Evolutionary conservation across 2,113 vertebrate species (phyloP).

Genomic region (Microcebus ravelobensis): DNA sequence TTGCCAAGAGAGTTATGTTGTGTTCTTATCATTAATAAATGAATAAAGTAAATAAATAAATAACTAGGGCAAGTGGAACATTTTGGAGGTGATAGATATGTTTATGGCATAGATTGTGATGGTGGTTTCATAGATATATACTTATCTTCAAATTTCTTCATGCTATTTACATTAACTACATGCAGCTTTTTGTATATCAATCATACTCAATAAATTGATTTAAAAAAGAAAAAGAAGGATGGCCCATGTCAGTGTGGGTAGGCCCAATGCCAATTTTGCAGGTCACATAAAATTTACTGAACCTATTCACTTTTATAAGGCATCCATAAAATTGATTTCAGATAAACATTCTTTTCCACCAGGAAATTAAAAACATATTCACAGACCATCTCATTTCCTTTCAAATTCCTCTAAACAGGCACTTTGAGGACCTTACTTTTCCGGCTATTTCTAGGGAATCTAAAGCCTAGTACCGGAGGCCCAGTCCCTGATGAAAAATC

Average conservation of each 20-base stretch:
- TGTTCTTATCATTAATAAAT: not conserved
- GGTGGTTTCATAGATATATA: not conserved
- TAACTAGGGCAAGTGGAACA: not conserved
- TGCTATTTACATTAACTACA: not conserved
- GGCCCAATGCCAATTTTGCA: not conserved
- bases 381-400: not conserved
- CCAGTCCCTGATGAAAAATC: not conserved
- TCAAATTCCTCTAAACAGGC: not conserved
- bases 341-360: constrained; percentile 44
- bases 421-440: not conserved
- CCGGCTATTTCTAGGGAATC: not conserved
- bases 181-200: not conserved
- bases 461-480: not conserved
- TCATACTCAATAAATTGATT: not conserved
- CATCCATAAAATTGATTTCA: constrained; percentile 51
- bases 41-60: not conserved
- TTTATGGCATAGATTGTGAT: not conserved
- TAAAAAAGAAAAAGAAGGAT: not conserved
- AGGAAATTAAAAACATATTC: constrained; percentile 59
- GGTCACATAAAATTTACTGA: not conserved
- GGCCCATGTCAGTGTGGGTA: not conserved
- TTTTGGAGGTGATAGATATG: not conserved
- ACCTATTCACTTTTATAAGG: constrained; percentile 14
- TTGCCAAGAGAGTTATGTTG: not conserved
- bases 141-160: not conserved